Percentiles rank a stretch among this genome's conserved stretches.
Evolutionary conservation across 2,888 invertebrate species (phyloP).

Genomic region (Trachelus troglodyta): DNA sequence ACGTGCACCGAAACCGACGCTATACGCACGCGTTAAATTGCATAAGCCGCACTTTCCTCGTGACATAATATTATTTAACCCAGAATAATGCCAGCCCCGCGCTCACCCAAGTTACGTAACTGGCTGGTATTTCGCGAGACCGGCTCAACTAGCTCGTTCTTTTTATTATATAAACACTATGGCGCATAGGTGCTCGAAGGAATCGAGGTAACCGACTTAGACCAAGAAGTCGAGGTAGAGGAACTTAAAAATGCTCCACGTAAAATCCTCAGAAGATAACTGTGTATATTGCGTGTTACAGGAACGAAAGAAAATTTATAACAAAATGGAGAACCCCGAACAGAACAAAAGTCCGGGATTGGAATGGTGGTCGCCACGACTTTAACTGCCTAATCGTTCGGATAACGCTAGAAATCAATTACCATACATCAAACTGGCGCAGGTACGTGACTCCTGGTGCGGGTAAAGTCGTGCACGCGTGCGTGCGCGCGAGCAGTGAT

Average conservation of each 20-base stretch:
- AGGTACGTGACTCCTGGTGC: neutral
- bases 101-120: conserved; percentile 34
- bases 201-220: neutral
- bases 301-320: neutral
- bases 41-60: conserved; percentile 57
- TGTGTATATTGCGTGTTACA: neutral
- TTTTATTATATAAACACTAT: conserved; percentile 50
- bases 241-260: neutral
- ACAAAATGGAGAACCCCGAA: neutral
- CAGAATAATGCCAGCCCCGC: conserved; percentile 53
- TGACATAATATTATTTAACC: conserved; percentile 63
- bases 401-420: neutral
- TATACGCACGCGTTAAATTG: conserved; percentile 32
- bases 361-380: neutral
- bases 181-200: conserved; percentile 20
- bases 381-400: conserved; percentile 2
- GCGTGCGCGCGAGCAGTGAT: neutral
- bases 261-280: neutral
- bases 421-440: conserved; percentile 5
- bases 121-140: conserved; percentile 52
- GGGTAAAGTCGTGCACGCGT: neutral
- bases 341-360: neutral
- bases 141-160: conserved; percentile 39
- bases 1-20: conserved; percentile 12
- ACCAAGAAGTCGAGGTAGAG: neutral